Evolutionary conservation across 1,140 invertebrate species (phyloP), one percentile per base, ranked within the genome.

Genomic region (Phthorimaea operculella): DNA sequence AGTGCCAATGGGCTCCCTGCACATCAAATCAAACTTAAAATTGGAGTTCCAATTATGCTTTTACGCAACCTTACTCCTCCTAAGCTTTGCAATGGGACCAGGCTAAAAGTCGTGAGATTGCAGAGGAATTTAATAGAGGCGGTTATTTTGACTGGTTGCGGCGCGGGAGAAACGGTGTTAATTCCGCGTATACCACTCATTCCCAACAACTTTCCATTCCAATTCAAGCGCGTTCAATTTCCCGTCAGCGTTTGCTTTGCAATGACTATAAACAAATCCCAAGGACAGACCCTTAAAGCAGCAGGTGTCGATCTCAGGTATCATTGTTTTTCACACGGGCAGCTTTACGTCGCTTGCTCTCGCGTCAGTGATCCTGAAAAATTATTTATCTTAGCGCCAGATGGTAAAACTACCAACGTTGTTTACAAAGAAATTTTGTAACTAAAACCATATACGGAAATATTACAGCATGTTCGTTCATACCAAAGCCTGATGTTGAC

Each of bases 51-150:
- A 54, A 59, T 62, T 10, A 63, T 65, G 61, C n/a, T n/a, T n/a
- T n/a, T n/a, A n/a, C n/a, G n/a, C 58, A 68, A 70, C 47, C 52
- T 68, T 45, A 63, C 58, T 51, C 61, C 62, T 55, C 62, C 59
- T 56, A 64, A 63, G 57, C 58, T 65, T 58, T 68, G 58, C 49
- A 63, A 68, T 52, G 63, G 60, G 12, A 66, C 60, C 50, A 28
- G 59, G 58, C 58, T 62, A 51, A 52, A 60, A 57, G 42, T 66
- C 1, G 66, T 64, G 62, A 58, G 54, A 55, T 44, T 61, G 16
- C 59, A 57, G 39, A 60, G 62, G 49, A 64, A 64, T 50, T 58
- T 64, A 15, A 66, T 69, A 18, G 55, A 56, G 52, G 51, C 62
- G 33, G 59, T 52, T 57, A 50, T 62, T 62, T 61, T 66, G 53